These are phyloP conservation scores for Aplochiton taeniatus DNA, from an alignment of 2,797 vertebrate species.

Conservation along the genomic window DNA sequence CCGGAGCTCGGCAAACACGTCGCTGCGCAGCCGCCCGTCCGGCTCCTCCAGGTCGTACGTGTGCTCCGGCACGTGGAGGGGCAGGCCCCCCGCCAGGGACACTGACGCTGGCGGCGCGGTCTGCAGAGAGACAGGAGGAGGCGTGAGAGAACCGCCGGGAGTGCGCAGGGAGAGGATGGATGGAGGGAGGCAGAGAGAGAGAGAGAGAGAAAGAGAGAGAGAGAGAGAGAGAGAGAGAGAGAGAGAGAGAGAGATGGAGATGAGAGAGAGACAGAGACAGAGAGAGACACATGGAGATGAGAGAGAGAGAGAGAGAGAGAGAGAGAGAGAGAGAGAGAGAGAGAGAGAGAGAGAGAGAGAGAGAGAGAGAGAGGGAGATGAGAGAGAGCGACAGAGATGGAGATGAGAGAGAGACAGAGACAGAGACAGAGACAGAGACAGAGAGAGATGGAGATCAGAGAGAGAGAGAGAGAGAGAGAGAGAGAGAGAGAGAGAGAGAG, in stretches of 20 bases:
- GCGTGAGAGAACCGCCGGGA: not conserved
- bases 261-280: not conserved
- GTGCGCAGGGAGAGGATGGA: not conserved
- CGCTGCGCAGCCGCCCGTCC: constrained; percentile 39
- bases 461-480: not conserved
- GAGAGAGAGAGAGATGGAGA: not conserved
- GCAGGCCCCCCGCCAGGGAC: constrained; percentile 41
- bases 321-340: not conserved
- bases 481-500: not conserved
- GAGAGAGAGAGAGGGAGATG: constrained; percentile 19
- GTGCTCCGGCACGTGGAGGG: constrained; percentile 69
- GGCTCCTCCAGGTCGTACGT: constrained; percentile 63
- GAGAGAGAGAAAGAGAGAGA: not conserved
- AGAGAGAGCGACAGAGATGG: constrained; percentile 15
- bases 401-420: not conserved
- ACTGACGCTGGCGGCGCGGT: constrained; percentile 53
- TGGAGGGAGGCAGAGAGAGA: constrained; percentile 7
- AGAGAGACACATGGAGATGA: too few species aligned
- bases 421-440: constrained; percentile 4
- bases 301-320: not conserved
- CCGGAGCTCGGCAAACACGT: constrained; percentile 71
- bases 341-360: not conserved
- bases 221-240: not conserved
- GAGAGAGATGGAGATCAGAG: not conserved
- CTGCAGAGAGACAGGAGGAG: constrained; percentile 34